phyloP scores from a whole-genome alignment of 1,140 invertebrate genomes.

The Bombus terrestris region DNA sequence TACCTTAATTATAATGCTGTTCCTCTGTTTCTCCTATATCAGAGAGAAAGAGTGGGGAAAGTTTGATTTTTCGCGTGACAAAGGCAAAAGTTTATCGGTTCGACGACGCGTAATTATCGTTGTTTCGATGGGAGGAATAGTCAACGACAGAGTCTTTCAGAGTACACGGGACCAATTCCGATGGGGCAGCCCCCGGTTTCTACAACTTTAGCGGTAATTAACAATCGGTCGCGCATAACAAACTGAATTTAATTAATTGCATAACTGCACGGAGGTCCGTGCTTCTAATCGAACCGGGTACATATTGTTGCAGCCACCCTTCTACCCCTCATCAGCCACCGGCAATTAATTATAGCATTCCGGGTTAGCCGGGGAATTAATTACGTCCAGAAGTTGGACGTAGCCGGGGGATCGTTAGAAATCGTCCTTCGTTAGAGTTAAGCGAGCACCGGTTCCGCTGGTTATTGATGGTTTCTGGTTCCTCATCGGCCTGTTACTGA shows the following conservation, averaged over 20 bases:
- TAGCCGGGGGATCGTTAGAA: conserved; percentile 72
- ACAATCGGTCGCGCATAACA: conserved; percentile 67
- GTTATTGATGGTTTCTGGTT: conserved; percentile 65
- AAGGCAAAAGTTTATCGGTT: conserved; percentile 3
- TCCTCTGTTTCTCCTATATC: background rate
- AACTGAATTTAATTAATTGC: conserved; percentile 70
- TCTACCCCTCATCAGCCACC: conserved; percentile 70
- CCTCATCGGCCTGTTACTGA: conserved; percentile 58
- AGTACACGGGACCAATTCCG: conserved; percentile 8
- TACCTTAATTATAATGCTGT: background rate
- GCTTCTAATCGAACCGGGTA: conserved; percentile 66
- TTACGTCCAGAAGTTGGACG: conserved; percentile 75
- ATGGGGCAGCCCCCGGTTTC: conserved; percentile 37
- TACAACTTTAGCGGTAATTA: conserved; percentile 65
- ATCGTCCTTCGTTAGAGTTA: conserved; percentile 72
- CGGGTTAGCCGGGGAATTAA: conserved; percentile 75
- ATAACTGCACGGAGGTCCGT: conserved; percentile 64
- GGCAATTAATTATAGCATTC: conserved; percentile 77
- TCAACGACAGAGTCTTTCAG: conserved; percentile 27
- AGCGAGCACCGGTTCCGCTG: conserved; percentile 63
- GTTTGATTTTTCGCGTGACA: conserved; percentile 8
- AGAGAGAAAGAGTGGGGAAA: background rate
- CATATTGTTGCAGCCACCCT: conserved; percentile 68
- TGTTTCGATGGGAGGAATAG: conserved; percentile 18
- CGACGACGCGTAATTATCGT: conserved; percentile 17